Percentiles rank a stretch among this genome's conserved stretches.
Conservation (phyloP, 2,797 vertebrate genomes). For the Florisuga fusca region DNA sequence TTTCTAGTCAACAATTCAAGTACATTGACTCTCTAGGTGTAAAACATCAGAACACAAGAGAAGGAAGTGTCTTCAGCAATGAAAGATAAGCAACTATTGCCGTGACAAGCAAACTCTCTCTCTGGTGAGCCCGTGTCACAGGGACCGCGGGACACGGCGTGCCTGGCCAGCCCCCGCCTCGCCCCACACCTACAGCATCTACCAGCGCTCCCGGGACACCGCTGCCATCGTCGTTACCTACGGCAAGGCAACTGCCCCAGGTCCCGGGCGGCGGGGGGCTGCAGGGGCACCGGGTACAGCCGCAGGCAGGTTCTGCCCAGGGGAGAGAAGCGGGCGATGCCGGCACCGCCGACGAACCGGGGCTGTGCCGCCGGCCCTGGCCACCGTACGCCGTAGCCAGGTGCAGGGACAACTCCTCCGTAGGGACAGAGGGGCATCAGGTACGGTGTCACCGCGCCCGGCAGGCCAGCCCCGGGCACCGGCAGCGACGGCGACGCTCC, state of each 20-base stretch:
- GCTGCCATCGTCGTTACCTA: neutral
- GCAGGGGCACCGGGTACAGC: slow-evolving; percentile 78
- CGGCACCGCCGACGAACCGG: slow-evolving; percentile 24
- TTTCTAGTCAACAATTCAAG: slow-evolving; percentile 77
- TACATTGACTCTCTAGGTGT: slow-evolving; percentile 54
- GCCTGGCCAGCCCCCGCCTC: slow-evolving; percentile 1
- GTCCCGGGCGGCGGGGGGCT: slow-evolving; percentile 55
- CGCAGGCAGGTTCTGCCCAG: slow-evolving; percentile 77
- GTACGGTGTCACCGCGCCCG: slow-evolving; percentile 72
- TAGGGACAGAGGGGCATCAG: slow-evolving; percentile 79
- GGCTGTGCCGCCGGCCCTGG: slow-evolving; percentile 67
- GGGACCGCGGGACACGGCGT: slow-evolving; percentile 74
- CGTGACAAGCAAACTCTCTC: neutral
- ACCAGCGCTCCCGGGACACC: neutral
- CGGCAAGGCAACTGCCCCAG: neutral
- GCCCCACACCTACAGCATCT: neutral
- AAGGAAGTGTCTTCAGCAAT: slow-evolving; percentile 77
- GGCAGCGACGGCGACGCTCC: slow-evolving; percentile 76
- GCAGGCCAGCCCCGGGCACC: slow-evolving; percentile 72
- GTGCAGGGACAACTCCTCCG: slow-evolving; percentile 73
- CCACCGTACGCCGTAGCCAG: slow-evolving; percentile 82
- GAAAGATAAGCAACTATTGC: slow-evolving; percentile 23
- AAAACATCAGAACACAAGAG: slow-evolving; percentile 57
- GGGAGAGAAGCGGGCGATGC: slow-evolving; percentile 53
- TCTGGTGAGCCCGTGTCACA: slow-evolving; percentile 81